Evolutionary conservation across 1,140 invertebrate species (phyloP).

Genomic region (Scaptomyza montana): DNA sequence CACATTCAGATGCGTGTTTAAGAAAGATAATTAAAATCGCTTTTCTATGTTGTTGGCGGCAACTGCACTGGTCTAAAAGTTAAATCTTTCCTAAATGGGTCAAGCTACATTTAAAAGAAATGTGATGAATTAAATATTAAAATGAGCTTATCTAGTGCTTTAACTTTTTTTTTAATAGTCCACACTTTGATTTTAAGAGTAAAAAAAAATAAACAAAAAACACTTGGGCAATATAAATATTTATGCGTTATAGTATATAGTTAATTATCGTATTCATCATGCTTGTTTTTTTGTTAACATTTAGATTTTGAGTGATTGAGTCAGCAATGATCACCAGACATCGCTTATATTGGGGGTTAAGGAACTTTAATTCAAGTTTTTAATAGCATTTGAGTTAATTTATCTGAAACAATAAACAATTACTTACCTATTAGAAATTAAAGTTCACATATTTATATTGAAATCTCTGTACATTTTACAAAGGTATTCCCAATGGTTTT

Average conservation of each 20-base stretch:
- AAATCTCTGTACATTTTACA: no score
- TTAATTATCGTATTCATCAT: constrained; percentile 10
- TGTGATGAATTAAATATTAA: neutral
- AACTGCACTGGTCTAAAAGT: constrained; percentile 5
- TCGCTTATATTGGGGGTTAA: neutral
- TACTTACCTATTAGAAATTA: no score
- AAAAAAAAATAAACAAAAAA: neutral
- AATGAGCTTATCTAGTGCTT: neutral
- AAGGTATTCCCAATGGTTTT: no score
- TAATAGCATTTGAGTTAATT: neutral
- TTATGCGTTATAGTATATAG: neutral
- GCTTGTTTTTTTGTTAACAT: constrained; percentile 11
- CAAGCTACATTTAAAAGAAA: neutral
- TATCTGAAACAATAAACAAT: neutral
- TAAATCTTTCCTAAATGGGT: neutral
- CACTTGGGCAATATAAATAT: neutral
- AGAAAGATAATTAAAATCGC: constrained; percentile 2
- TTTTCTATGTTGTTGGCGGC: constrained; percentile 1
- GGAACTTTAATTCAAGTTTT: constrained; percentile 21
- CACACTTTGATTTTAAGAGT: neutral
- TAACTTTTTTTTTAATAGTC: neutral
- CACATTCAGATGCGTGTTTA: neutral
- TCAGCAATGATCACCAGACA: neutral
- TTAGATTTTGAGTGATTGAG: neutral
- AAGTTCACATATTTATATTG: no score